Percentiles rank a stretch among this genome's conserved stretches.
These are phyloP conservation scores for Nyctibius bracteatus DNA, from an alignment of 2,113 vertebrate species.

Conservation along the genomic window DNA sequence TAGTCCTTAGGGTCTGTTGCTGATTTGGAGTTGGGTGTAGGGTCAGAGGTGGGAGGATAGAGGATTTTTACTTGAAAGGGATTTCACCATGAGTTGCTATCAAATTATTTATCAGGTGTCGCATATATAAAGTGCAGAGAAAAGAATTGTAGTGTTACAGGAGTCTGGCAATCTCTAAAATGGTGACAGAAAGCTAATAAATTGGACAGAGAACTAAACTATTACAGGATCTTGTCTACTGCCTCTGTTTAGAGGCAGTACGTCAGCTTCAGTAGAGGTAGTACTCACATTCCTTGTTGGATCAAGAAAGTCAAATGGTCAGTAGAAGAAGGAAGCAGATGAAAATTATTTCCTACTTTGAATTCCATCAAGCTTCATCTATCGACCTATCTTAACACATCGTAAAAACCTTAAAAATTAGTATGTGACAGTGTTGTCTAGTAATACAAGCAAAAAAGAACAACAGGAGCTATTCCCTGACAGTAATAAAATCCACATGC, in stretches of 20 bases:
- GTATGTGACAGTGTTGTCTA: not conserved
- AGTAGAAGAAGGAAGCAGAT: not conserved
- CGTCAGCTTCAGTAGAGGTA: not conserved
- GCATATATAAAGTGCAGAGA: not conserved
- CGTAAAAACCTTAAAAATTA: not conserved
- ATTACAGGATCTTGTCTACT: not conserved
- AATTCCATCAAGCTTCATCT: not conserved
- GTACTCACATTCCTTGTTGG: not conserved
- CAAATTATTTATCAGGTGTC: not conserved
- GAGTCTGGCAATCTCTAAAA: not conserved
- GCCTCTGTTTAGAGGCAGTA: not conserved
- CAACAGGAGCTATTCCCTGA: not conserved
- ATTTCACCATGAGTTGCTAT: not conserved
- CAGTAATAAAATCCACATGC: not conserved
- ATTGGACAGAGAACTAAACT: not conserved
- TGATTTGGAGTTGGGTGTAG: not conserved
- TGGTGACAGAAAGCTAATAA: not conserved
- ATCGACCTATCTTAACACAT: not conserved
- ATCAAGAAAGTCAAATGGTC: not conserved
- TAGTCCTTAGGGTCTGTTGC: not conserved
- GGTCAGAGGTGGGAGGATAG: not conserved
- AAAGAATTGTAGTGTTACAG: not conserved
- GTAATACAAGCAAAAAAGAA: not conserved
- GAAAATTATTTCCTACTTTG: slow-evolving; percentile 3
- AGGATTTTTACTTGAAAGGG: not conserved